phyloP scores from a whole-genome alignment of 2,113 vertebrate species.

The Bagarius yarrelli region DNA sequence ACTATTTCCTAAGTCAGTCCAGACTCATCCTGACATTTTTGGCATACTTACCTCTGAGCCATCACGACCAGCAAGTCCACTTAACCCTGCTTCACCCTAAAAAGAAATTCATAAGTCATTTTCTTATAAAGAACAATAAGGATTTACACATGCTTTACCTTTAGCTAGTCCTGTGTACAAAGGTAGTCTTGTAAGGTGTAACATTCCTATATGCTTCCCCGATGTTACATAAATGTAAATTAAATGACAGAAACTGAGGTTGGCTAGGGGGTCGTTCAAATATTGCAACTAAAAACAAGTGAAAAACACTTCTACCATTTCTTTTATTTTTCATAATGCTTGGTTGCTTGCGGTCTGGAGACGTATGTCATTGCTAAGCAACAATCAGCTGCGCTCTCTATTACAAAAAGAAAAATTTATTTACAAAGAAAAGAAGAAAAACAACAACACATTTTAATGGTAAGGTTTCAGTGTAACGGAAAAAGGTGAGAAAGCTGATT shows the following conservation, averaged over 20 bases:
- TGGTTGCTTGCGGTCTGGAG: no score
- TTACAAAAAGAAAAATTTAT: no score
- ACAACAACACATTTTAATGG: no score
- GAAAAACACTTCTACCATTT: no score
- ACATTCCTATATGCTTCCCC: background rate
- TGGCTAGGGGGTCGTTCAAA: no score
- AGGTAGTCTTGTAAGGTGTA: background rate
- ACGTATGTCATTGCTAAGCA: no score
- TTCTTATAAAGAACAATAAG: background rate
- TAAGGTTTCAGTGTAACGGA: no score
- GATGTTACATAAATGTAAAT: background rate
- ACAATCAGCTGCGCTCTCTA: no score
- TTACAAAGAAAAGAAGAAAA: no score
- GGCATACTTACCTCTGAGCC: slow-evolving; percentile 77
- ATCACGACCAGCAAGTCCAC: slow-evolving; percentile 80
- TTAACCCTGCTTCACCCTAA: slow-evolving; percentile 82
- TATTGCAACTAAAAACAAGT: no score
- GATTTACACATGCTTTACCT: background rate
- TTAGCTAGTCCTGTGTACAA: background rate
- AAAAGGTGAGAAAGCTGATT: no score
- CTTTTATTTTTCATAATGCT: no score
- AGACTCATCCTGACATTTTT: background rate
- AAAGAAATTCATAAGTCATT: slow-evolving; percentile 17
- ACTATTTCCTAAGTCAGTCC: background rate
- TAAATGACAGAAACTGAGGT: background rate